phyloP scores from a whole-genome alignment of 2,888 invertebrate genomes.

The Sinhomidia bicolor region DNA sequence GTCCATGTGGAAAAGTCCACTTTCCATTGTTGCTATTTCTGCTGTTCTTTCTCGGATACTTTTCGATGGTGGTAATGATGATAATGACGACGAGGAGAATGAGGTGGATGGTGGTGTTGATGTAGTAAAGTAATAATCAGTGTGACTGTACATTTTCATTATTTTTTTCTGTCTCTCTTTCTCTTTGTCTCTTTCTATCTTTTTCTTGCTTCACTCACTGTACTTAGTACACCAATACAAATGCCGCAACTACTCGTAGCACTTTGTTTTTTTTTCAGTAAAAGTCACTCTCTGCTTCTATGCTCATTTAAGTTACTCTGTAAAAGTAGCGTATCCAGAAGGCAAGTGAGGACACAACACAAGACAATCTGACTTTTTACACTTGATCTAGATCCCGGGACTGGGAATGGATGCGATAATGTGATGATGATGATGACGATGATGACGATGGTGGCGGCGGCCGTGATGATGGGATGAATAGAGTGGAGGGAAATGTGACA shows the following conservation, averaged over 20 bases:
- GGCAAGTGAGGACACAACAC: too few species aligned
- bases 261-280: not conserved
- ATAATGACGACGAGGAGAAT: not conserved
- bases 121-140: not conserved
- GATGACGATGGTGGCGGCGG: not conserved
- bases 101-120: not conserved
- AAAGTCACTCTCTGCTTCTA: not conserved
- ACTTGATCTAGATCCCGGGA: too few species aligned
- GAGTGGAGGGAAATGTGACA: not conserved
- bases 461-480: too few species aligned
- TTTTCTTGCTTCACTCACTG: not conserved
- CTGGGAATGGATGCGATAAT: too few species aligned
- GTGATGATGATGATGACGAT: not conserved
- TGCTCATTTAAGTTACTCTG: not conserved
- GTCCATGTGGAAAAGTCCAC: not conserved
- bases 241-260: not conserved
- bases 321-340: too few species aligned
- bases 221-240: conserved; percentile 35
- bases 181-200: not conserved
- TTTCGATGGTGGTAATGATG: not conserved
- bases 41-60: not conserved
- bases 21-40: not conserved
- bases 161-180: not conserved
- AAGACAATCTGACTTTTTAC: too few species aligned
- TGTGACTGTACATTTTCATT: conserved; percentile 58